phyloP scores from a whole-genome alignment of 2,888 invertebrate genomes.

The Geophilus truncorum region DNA sequence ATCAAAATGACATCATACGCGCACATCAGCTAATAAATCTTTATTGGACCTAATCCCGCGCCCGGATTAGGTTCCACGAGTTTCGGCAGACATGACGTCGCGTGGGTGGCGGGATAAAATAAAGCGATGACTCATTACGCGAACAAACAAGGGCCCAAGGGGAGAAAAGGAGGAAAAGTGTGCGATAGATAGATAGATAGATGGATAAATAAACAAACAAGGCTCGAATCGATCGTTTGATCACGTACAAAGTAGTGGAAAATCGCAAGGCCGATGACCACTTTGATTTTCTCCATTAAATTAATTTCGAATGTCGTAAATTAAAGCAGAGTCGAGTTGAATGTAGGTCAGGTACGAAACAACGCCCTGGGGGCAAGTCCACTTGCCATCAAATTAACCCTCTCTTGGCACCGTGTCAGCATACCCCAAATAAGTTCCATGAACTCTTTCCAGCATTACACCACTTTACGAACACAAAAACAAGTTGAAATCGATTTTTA shows the following conservation, averaged over 20 bases:
- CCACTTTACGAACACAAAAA: too few species aligned
- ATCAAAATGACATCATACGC: neutral
- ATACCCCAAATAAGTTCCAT: slow-evolving; percentile 1
- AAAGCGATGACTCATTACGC: neutral
- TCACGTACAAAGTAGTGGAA: neutral
- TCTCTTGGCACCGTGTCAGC: neutral
- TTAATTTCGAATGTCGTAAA: neutral
- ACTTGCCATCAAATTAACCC: slow-evolving; percentile 13
- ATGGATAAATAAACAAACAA: neutral
- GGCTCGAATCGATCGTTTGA: neutral
- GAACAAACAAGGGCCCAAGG: neutral
- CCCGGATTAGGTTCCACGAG: neutral
- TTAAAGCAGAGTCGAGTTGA: neutral
- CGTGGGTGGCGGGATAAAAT: neutral
- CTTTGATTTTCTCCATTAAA: slow-evolving; percentile 13
- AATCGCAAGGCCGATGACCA: neutral
- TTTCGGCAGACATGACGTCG: neutral
- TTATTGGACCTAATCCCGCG: neutral
- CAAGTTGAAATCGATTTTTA: too few species aligned
- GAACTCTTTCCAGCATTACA: neutral
- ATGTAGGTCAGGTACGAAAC: slow-evolving; percentile 14
- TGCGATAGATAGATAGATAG: neutral
- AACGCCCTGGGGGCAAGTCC: neutral
- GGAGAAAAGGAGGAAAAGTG: neutral
- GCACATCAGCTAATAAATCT: neutral